Base-by-base conservation (phyloP, 2,888 invertebrate species). In the Capitulum mitella region DNA sequence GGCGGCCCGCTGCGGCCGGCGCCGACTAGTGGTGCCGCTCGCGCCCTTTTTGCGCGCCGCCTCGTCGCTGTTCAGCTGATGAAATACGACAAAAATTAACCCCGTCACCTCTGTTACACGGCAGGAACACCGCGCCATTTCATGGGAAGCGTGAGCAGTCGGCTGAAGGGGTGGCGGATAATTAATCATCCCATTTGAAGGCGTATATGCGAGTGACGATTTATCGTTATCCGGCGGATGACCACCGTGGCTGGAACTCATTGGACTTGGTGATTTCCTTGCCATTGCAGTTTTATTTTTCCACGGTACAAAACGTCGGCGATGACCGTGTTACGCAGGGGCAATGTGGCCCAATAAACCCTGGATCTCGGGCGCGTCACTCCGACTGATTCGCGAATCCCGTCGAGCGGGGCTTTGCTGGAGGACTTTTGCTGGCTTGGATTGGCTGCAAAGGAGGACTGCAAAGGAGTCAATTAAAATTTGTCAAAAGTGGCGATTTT, bases 1-100 rank as follows among this genome's bases (percentile, higher is more conserved):
- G 29, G 64, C 34, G 22, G 8, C 70, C 70, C 70, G 70, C 26
- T 26, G 70, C 70, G 26, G 12, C 37, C 19, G 37, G 29, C 70
- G 19, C 70, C 16, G 19, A n/a, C n/a, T n/a, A n/a, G n/a, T 40
- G 37, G 1, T 2, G 19, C 34, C 64, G 64, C 64, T n/a, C 61
- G 64, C 32, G 37, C 70, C 29, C 14, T 70, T 70, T 70, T 70
- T 70, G 40, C 70, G 40, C 26, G 22, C 70, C 10, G 70, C 70
- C 40, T 26, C 26, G 22, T 40, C 10, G 70, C 70, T 26, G 37
- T 26, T 37, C 40, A 40, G 70, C 70, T 70, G 70, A 70, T 70
- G 70, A 70, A 70, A 70, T 70, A 70, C 40, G 37, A 40, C 70
- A 70, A 22, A 10, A 26, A 70, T 70, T 70, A 70, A 29, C 70